Evolutionary conservation across 2,888 invertebrate species (phyloP).

Genomic region (Sceliomorpha sp.): DNA sequence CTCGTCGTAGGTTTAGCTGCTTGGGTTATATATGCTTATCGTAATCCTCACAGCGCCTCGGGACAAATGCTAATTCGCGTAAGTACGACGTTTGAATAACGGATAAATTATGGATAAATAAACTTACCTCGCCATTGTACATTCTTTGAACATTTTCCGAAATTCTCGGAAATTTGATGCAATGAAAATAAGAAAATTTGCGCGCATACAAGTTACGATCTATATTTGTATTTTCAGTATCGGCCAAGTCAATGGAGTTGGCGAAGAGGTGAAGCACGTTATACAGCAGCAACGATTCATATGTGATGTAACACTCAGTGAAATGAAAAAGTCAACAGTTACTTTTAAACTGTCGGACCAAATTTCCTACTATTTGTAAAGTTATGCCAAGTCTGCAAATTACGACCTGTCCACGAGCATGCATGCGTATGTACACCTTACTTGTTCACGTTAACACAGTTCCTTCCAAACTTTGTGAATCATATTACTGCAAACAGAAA

Average conservation of each 20-base stretch:
- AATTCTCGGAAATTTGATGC: too few species aligned
- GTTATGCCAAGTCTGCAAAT: conserved; percentile 63
- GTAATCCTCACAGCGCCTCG: conserved; percentile 96
- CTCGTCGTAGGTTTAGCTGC: conserved; percentile 85
- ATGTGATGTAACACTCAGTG: conserved; percentile 84
- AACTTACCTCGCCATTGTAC: too few species aligned
- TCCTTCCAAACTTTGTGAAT: too few species aligned
- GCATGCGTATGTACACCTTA: background rate
- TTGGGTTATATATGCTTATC: conserved; percentile 97
- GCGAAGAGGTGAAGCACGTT: conserved; percentile 94
- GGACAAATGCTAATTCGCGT: conserved; percentile 98
- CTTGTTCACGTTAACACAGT: conserved; percentile 16
- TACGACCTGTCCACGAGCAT: conserved; percentile 32
- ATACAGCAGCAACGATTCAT: conserved; percentile 96
- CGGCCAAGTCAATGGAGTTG: conserved; percentile 97
- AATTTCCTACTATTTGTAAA: conserved; percentile 72
- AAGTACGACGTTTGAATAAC: too few species aligned
- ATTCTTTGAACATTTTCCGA: too few species aligned
- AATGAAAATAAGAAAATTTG: too few species aligned
- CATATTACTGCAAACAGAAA: too few species aligned
- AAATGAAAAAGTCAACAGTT: conserved; percentile 61
- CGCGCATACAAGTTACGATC: too few species aligned
- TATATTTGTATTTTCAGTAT: conserved; percentile 85
- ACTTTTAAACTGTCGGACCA: conserved; percentile 67
- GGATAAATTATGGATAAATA: too few species aligned